Percentiles rank a stretch among this genome's conserved stretches.
Conservation (phyloP, 2,113 vertebrate species). For the Rhegmatorhina hoffmannsi region DNA sequence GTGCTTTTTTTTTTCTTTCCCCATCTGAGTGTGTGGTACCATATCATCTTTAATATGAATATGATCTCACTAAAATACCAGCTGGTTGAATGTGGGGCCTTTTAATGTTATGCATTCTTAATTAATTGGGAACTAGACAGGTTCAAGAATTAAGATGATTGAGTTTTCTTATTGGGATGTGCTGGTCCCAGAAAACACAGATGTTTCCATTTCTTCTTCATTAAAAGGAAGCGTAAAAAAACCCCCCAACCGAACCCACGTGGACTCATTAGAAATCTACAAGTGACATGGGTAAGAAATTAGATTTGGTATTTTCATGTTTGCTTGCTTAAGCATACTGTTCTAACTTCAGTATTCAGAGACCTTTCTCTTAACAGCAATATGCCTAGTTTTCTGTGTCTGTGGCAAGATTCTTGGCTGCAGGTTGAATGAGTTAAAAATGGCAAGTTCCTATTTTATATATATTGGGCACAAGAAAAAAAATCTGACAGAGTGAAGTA, state of each 20-base stretch:
- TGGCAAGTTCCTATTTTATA: slow-evolving; percentile 31
- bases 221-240: not conserved
- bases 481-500: slow-evolving; percentile 7
- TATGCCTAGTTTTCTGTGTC: not conserved
- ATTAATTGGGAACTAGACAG: not conserved
- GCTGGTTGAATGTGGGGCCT: not conserved
- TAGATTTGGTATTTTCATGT: not conserved
- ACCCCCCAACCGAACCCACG: not conserved
- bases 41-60: not conserved
- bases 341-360: not conserved
- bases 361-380: not conserved
- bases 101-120: not conserved
- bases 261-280: not conserved
- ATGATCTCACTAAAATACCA: not conserved
- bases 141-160: not conserved
- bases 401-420: slow-evolving; percentile 28
- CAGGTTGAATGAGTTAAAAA: slow-evolving; percentile 15
- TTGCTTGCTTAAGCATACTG: not conserved
- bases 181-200: not conserved
- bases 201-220: not conserved
- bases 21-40: not conserved
- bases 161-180: not conserved
- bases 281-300: not conserved
- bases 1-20: not conserved
- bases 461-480: not conserved